These are phyloP conservation scores for Shinisaurus crocodilurus DNA, from an alignment of 2,113 vertebrate species.

Conservation along the genomic window DNA sequence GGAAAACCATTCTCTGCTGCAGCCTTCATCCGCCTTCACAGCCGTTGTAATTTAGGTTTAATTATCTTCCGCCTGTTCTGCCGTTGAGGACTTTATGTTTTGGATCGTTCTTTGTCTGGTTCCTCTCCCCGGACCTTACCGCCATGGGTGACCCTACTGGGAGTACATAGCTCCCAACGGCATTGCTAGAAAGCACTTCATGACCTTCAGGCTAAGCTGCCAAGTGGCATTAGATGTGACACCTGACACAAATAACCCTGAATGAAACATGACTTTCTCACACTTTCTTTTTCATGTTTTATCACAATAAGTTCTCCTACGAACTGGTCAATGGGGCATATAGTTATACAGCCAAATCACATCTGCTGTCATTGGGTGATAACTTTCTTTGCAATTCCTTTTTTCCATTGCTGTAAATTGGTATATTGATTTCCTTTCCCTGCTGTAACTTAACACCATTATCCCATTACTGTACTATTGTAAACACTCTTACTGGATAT, in stretches of 20 bases:
- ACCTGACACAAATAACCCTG: background rate
- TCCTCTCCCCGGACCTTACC: too few relatives aligned
- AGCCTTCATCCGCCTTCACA: too few relatives aligned
- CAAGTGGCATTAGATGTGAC: background rate
- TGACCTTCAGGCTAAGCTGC: background rate
- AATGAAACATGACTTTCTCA: background rate
- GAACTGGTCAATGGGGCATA: background rate
- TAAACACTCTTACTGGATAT: background rate
- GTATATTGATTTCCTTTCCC: constrained; percentile 43
- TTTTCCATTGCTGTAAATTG: constrained; percentile 28
- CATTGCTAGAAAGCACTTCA: background rate
- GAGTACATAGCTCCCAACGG: too few relatives aligned
- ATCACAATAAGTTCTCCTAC: constrained; percentile 4
- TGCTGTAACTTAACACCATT: constrained; percentile 36
- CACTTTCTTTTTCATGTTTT: background rate
- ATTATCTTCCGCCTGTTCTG: too few relatives aligned
- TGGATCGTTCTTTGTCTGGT: too few relatives aligned
- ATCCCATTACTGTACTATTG: constrained; percentile 23
- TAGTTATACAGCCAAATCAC: constrained; percentile 24
- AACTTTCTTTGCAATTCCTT: constrained; percentile 19
- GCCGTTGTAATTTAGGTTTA: too few relatives aligned
- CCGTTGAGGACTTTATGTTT: too few relatives aligned
- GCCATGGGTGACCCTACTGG: too few relatives aligned
- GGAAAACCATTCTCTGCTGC: too few relatives aligned
- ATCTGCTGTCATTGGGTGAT: constrained; percentile 31